Base-by-base conservation (phyloP, 2,888 invertebrate genomes). In the Mesochorus sp. region DNA sequence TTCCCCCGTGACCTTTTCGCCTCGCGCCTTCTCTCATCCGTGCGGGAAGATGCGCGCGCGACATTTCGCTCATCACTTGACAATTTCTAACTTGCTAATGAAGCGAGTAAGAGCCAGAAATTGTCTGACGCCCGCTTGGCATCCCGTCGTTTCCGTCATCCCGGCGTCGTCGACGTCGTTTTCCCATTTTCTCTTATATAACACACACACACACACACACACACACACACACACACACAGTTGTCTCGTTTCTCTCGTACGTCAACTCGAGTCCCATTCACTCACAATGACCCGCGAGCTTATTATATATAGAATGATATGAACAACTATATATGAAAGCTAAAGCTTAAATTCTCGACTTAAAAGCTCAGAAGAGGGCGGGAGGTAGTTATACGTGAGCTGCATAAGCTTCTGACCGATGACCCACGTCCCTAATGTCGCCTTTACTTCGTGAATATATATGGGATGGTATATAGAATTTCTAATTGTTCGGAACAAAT, bases 11-110 rank as follows among this genome's bases (percentile, higher is more conserved):
- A 37, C 31, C 64, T 26, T 47, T 47, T 47, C 12, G 31, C 19
- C 47, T 19, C 28, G 5, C 10, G 1, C 10, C 31, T 31, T 10
- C 12, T 17, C 44, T 28, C 44, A 10, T 61, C 37, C 51, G 3
- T n/a, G 26, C 34, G 24, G 21, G 31, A n/a, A 19, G 47, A n/a
- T 19, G 64, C 49, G 37, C 28, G 47, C 34, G 57, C 49, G 42
- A 51, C 31, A 34, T 51, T 71, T 44, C 24, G 24, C 39, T 76
- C 66, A 71, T 71, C 71, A 51, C 34, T 76, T 53, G n/a, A n/a
- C 28, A 67, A 72, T 67, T 77, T 77, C 61, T 47, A 67, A 77
- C 72, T 77, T 72, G 71, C 76, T 67, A 73, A 77, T 77, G 72
- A 77, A 77, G 72, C 59, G 42, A 34, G 53, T 1, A 19, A 61